Evolutionary conservation across 2,888 invertebrate genomes (phyloP), one percentile per base, ranked within the genome.

Genomic region (Drosophila leonis): DNA sequence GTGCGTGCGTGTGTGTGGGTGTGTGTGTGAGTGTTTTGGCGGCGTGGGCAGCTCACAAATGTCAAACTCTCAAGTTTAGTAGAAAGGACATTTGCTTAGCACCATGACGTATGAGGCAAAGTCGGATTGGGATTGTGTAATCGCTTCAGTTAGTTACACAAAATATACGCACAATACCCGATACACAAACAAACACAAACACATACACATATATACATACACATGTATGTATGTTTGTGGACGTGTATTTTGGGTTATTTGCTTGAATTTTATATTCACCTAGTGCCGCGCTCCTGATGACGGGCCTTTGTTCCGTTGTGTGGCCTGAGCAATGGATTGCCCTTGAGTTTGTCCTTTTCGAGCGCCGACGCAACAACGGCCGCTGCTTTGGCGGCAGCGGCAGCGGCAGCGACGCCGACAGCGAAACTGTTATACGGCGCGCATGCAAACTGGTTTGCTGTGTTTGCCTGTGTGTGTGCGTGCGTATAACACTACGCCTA

Each of bases 291-390:
- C 73, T 67, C 37, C 52, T 60, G 20, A 29, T 27, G 72, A 65
- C 65, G 61, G 56, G 61, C 64, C 55, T 70, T 63, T 74, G 64
- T 72, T 66, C 54, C 27, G 35, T 10, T 29, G 35, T n/a, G 27
- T 4, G 62, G 63, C 56, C 48, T 46, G 56, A 59, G 56, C 57
- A 52, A 66, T 72, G 70, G 65, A 78, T 78, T 86, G 85, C 90
- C 85, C 85, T 86, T 86, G 88, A 87, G 85, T 84, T 86, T 89
- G 90, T 88, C 90, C 85, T 89, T 86, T 86, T 78, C 72, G 33
- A 77, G 79, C 87, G 89, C 67, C 74, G 68, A 72, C 64, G 81
- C 67, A 59, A 44, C 71, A 67, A 70, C 37, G 55, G 42, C 44
- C 48, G 61, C 35, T 42, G 63, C 27, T 39, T n/a, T 75, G 59